A percentile compares a stretch with the other conserved stretches of the same genome.
Conservation (phyloP, 2,888 invertebrate genomes). For the Beris morrisii region DNA sequence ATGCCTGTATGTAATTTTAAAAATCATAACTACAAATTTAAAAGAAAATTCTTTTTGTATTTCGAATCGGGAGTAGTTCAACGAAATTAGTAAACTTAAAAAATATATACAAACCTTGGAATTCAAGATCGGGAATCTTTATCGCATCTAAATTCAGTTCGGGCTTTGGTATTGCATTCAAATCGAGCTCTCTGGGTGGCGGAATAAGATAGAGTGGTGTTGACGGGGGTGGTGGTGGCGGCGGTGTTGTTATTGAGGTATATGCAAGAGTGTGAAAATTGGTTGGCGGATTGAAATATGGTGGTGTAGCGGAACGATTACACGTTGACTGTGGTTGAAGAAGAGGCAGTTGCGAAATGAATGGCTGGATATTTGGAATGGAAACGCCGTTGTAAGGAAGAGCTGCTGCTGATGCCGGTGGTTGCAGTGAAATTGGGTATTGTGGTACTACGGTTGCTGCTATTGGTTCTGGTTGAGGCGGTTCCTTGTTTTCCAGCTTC, state of each 20-base stretch:
- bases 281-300: conserved; percentile 53
- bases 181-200: conserved; percentile 62
- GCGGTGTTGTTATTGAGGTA: conserved; percentile 41
- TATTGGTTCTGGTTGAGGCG: not conserved
- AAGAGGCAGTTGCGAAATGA: conserved; percentile 20
- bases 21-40: too few species aligned
- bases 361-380: conserved; percentile 42
- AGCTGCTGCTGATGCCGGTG: conserved; percentile 8
- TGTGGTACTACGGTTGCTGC: conserved; percentile 16
- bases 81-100: not conserved
- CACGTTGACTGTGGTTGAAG: conserved; percentile 30
- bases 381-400: conserved; percentile 27
- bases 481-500: not conserved
- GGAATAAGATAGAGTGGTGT: conserved; percentile 56
- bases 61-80: too few species aligned
- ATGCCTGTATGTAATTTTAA: too few species aligned
- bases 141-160: conserved; percentile 63
- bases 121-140: conserved; percentile 56
- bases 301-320: conserved; percentile 33
- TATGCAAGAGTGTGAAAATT: conserved; percentile 44
- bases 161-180: conserved; percentile 65
- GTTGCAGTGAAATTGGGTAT: conserved; percentile 35
- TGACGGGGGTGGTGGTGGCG: conserved; percentile 50
- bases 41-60: too few species aligned
- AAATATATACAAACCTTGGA: conserved; percentile 28